Conservation (phyloP, 2,888 invertebrate species). For the Malthinus flaveolus region DNA sequence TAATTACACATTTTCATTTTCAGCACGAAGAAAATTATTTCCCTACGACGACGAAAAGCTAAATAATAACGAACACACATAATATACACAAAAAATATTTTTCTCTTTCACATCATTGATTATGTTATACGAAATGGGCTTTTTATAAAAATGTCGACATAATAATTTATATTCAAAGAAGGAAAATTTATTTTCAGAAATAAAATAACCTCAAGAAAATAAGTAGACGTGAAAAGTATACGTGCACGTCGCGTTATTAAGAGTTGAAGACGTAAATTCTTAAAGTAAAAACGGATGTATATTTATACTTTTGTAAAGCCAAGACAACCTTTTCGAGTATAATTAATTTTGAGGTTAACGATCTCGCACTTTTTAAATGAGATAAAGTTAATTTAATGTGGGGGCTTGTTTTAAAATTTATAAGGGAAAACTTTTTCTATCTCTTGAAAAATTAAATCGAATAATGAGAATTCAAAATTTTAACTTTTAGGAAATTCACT, state of each 20-base stretch:
- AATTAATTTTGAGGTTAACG: conserved; percentile 36
- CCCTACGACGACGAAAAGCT: too few relatives aligned
- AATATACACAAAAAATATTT: too few relatives aligned
- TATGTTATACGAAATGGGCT: too few relatives aligned
- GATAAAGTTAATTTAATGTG: conserved; percentile 10
- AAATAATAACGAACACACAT: too few relatives aligned
- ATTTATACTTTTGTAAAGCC: conserved; percentile 30
- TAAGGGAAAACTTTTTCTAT: neutral
- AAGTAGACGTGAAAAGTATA: conserved; percentile 34
- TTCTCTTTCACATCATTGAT: too few relatives aligned
- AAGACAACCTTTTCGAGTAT: conserved; percentile 28
- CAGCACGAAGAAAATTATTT: too few relatives aligned
- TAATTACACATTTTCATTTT: too few relatives aligned
- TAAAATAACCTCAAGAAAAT: conserved; percentile 4
- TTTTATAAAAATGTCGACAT: conserved; percentile 5
- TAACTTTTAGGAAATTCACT: too few relatives aligned
- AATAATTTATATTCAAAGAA: conserved; percentile 7
- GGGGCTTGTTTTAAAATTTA: conserved; percentile 4
- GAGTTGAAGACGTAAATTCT: conserved; percentile 29
- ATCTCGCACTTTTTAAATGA: conserved; percentile 13
- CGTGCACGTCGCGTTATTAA: conserved; percentile 38
- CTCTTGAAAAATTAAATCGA: too few relatives aligned
- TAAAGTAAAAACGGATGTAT: conserved; percentile 35
- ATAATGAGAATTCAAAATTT: too few relatives aligned
- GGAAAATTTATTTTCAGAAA: conserved; percentile 6